phyloP scores from a whole-genome alignment of 2,797 vertebrate genomes.

The Sebastes cheni region DNA sequence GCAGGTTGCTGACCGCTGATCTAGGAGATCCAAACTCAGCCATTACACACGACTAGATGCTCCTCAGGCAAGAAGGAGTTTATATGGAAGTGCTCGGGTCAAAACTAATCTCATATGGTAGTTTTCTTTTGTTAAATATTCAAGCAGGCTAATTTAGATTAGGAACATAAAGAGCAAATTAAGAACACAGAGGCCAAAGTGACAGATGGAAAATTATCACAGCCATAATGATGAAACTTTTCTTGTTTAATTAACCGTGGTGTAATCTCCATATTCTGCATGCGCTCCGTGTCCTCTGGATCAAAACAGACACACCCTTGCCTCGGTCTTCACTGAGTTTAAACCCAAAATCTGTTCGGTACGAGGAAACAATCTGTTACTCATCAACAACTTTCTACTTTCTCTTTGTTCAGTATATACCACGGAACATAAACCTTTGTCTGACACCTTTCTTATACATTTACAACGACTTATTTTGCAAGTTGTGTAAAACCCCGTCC shows the following conservation, averaged over 20 bases:
- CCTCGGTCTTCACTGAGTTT: neutral
- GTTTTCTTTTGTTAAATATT: neutral
- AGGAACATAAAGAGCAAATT: conserved; percentile 33
- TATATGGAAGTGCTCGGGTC: conserved; percentile 16
- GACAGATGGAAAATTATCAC: conserved; percentile 30
- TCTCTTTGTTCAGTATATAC: neutral
- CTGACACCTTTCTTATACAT: neutral
- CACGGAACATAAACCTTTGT: neutral
- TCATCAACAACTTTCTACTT: neutral
- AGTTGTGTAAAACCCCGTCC: neutral
- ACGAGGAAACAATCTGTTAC: too few relatives aligned
- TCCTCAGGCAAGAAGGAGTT: conserved; percentile 26
- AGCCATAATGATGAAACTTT: conserved; percentile 30
- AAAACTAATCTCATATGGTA: conserved; percentile 25
- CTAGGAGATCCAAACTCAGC: conserved; percentile 11
- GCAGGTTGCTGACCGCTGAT: too few relatives aligned
- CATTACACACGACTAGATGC: neutral
- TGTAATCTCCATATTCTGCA: conserved; percentile 34
- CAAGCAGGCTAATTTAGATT: conserved; percentile 43
- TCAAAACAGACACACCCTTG: conserved; percentile 6
- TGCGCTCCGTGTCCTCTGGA: conserved; percentile 6
- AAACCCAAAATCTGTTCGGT: neutral
- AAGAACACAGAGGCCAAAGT: conserved; percentile 30
- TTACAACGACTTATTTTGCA: neutral
- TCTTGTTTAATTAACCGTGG: conserved; percentile 40